Percentiles rank a stretch among this genome's conserved stretches.
phyloP scores from a whole-genome alignment of 2,888 invertebrate genomes.

The Diaphora mendica region DNA sequence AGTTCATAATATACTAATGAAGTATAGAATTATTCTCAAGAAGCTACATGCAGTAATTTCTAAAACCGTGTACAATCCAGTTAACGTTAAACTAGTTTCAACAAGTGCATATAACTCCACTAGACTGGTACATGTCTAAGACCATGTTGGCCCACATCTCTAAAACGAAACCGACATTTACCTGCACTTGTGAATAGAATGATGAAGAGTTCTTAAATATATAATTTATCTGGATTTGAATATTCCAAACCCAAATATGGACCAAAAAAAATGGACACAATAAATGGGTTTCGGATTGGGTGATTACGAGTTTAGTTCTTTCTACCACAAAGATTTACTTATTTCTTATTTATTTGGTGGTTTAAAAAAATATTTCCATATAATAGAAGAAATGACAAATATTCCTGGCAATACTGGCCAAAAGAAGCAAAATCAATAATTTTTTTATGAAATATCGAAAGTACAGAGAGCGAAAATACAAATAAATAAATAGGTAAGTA shows the following conservation, averaged over 20 bases:
- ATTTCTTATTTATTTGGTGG: too few relatives aligned
- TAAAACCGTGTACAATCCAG: constrained; percentile 11
- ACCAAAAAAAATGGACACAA: too few relatives aligned
- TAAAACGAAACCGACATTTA: constrained; percentile 31
- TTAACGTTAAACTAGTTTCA: constrained; percentile 29
- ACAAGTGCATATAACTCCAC: constrained; percentile 19
- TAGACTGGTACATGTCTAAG: constrained; percentile 10
- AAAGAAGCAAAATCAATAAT: neutral
- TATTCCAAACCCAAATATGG: neutral
- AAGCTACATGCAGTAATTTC: neutral
- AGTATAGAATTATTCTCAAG: neutral
- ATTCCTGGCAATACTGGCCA: too few relatives aligned
- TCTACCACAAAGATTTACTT: neutral
- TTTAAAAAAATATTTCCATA: neutral
- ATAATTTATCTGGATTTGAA: neutral
- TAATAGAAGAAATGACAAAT: too few relatives aligned
- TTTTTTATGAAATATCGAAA: neutral
- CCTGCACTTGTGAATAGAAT: constrained; percentile 3
- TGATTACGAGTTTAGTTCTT: neutral
- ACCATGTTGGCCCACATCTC: constrained; percentile 24
- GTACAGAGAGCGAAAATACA: too few relatives aligned
- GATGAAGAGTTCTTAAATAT: constrained; percentile 13
- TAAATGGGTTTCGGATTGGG: neutral
- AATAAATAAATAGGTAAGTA: too few relatives aligned
- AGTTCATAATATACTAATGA: neutral